A percentile compares a stretch with the other conserved stretches of the same genome.
phyloP scores from a whole-genome alignment of 2,888 invertebrate genomes.

The Siphlonurus alternatus region DNA sequence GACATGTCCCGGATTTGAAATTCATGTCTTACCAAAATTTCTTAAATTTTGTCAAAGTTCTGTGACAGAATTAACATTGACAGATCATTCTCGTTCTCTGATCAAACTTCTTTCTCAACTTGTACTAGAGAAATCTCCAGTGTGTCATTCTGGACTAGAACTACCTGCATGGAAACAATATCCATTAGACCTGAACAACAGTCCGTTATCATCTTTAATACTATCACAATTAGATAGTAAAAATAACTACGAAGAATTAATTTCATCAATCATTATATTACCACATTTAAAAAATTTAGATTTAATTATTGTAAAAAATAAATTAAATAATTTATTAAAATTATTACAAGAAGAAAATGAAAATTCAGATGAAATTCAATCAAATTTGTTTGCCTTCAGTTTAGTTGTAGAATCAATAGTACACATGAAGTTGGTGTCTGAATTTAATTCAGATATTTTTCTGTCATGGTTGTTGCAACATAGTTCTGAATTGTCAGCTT shows the following conservation, averaged over 20 bases:
- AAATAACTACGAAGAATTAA: not conserved
- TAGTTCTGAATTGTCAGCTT: constrained; percentile 25
- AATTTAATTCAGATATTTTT: constrained; percentile 9
- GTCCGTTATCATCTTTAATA: constrained; percentile 14
- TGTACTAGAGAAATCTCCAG: constrained; percentile 45
- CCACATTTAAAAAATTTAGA: not conserved
- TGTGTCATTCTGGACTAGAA: constrained; percentile 39
- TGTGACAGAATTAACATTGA: no score
- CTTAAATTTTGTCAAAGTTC: constrained; percentile 18
- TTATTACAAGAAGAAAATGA: not conserved
- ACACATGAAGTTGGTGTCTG: constrained; percentile 35
- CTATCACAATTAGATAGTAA: not conserved
- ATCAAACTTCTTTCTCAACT: constrained; percentile 42
- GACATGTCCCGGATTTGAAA: constrained; percentile 22
- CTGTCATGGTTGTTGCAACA: not conserved
- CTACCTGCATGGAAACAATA: constrained; percentile 47
- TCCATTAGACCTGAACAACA: constrained; percentile 36
- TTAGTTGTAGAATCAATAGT: constrained; percentile 36
- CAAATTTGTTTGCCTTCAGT: constrained; percentile 29
- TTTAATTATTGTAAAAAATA: not conserved
- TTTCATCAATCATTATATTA: not conserved
- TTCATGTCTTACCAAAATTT: constrained; percentile 21
- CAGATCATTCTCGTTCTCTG: no score
- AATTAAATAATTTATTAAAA: not conserved
- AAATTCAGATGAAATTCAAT: not conserved